Evolutionary conservation across 23 tunicate genomes (phyloP).

Genomic region (Styela clava): DNA sequence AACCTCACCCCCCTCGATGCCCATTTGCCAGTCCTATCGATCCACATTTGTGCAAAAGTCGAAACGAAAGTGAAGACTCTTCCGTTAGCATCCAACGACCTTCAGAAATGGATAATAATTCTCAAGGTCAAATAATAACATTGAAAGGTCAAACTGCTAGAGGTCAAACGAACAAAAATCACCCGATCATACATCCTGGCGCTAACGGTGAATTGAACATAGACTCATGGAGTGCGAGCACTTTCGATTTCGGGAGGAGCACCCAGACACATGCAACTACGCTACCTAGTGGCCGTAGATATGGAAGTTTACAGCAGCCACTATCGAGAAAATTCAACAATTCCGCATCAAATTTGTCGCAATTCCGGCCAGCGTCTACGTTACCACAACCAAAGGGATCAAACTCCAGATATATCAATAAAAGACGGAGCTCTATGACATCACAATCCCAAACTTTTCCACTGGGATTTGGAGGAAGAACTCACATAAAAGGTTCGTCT

Average conservation of each 20-base stretch:
- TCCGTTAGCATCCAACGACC: not conserved
- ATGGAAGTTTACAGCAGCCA: not conserved
- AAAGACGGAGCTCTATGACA: not conserved
- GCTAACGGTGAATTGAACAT: not conserved
- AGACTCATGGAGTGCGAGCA: not conserved
- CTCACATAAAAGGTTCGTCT: too few relatives aligned
- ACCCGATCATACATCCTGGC: not conserved
- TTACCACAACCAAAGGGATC: not conserved
- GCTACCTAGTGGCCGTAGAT: not conserved
- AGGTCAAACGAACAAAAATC: not conserved
- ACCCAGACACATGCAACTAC: not conserved
- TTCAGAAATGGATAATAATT: not conserved
- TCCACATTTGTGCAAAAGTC: not conserved
- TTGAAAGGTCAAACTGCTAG: not conserved
- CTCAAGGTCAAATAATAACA: not conserved
- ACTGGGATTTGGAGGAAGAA: not conserved
- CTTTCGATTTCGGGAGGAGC: not conserved
- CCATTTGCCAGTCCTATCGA: not conserved
- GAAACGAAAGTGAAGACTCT: not conserved
- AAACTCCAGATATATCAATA: not conserved
- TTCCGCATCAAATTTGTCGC: not conserved
- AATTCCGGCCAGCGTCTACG: not conserved
- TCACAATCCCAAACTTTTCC: not conserved
- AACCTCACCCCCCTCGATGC: not conserved
- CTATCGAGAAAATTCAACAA: not conserved